Conservation (phyloP, 2,797 vertebrate species). For the Siniperca scherzeri region DNA sequence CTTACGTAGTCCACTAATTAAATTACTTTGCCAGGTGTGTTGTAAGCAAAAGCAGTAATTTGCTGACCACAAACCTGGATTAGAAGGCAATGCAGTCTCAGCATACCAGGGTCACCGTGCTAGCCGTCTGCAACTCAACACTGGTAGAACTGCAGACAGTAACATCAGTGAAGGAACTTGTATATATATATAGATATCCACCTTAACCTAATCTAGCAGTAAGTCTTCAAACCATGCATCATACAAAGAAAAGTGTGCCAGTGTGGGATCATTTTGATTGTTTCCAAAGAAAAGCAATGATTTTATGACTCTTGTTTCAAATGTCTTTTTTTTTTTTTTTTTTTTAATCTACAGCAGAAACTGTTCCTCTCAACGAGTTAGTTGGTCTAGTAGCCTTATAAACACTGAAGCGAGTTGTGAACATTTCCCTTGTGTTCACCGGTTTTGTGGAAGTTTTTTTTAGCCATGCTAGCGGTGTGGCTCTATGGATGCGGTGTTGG, state of each 20-base stretch:
- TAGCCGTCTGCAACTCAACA: not conserved
- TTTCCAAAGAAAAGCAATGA: no score
- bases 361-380: not conserved
- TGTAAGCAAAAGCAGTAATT: slow-evolving; percentile 20
- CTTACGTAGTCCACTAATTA: not conserved
- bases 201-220: not conserved
- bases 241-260: not conserved
- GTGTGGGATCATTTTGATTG: no score
- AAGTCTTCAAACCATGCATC: not conserved
- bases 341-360: not conserved
- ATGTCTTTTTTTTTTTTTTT: not conserved
- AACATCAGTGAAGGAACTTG: not conserved
- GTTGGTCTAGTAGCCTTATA: not conserved
- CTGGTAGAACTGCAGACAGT: not conserved
- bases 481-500: no score
- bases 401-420: not conserved
- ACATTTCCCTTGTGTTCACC: not conserved
- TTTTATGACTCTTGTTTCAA: no score
- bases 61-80: slow-evolving; percentile 40
- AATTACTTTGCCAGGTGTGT: slow-evolving; percentile 19
- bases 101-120: not conserved
- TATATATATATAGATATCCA: not conserved
- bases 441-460: not conserved
- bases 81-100: slow-evolving; percentile 29
- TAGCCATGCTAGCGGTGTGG: no score